A percentile compares a stretch with the other conserved stretches of the same genome.
These are phyloP conservation scores for Oeneis ivallda DNA, from an alignment of 2,888 invertebrate genomes.

Conservation along the genomic window DNA sequence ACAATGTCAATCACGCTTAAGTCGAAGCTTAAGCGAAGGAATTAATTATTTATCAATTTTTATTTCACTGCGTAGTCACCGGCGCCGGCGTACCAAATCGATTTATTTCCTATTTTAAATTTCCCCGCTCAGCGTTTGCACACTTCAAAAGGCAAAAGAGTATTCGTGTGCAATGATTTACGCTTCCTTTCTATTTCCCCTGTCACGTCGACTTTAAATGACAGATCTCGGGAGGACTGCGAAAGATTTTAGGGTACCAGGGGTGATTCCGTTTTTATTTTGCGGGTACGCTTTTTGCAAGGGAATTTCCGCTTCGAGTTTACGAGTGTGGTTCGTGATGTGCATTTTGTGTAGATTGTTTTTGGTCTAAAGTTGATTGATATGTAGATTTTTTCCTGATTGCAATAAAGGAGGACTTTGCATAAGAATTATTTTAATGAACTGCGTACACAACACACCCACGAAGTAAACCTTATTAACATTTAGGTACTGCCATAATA, in stretches of 20 bases:
- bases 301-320: conserved; percentile 26
- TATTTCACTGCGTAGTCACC: background rate
- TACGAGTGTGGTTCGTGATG: conserved; percentile 21
- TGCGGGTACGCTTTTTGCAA: conserved; percentile 34
- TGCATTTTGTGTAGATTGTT: conserved; percentile 24
- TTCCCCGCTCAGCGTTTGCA: conserved; percentile 29
- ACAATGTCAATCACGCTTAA: no score
- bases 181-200: conserved; percentile 43
- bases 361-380: conserved; percentile 18
- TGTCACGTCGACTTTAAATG: conserved; percentile 47
- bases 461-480: no score
- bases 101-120: conserved; percentile 32
- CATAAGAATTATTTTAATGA: background rate
- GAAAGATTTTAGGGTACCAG: conserved; percentile 39
- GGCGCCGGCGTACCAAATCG: conserved; percentile 14
- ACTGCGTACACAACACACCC: background rate
- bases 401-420: background rate
- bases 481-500: no score
- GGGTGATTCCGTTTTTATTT: conserved; percentile 37
- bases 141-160: conserved; percentile 39
- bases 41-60: background rate
- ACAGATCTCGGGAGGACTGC: conserved; percentile 41
- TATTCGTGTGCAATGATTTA: conserved; percentile 45
- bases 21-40: background rate
- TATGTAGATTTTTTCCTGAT: conserved; percentile 15